These are phyloP conservation scores for Perca flavescens DNA, from an alignment of 2,113 vertebrate genomes.

Conservation along the genomic window DNA sequence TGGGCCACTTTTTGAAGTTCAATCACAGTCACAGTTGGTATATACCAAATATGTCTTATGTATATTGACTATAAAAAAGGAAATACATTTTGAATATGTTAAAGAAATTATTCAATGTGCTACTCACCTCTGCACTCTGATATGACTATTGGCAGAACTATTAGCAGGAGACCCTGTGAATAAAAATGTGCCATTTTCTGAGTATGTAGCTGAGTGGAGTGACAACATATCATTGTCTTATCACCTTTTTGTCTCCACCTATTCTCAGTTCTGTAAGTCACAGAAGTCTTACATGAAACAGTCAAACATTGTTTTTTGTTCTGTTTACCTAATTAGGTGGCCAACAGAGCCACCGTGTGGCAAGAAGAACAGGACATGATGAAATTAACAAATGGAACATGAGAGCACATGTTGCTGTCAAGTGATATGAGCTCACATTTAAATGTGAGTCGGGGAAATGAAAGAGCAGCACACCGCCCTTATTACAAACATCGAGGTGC, in stretches of 20 bases:
- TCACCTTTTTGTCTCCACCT: not conserved
- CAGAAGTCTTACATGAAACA: conserved; percentile 9
- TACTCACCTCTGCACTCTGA: conserved; percentile 62
- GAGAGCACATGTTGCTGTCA: not conserved
- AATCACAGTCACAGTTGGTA: not conserved
- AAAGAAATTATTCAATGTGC: not conserved
- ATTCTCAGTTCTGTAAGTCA: conserved; percentile 52
- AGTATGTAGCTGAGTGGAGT: not conserved
- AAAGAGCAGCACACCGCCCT: not conserved
- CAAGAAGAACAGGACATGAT: not conserved
- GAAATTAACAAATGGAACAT: not conserved
- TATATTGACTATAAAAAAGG: not conserved
- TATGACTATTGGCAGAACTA: conserved; percentile 7
- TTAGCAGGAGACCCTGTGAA: not conserved
- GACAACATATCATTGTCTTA: not conserved
- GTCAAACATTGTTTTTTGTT: not conserved
- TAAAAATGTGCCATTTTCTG: conserved; percentile 48
- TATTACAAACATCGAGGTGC: not conserved
- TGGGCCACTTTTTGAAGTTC: not conserved
- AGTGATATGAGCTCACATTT: not conserved
- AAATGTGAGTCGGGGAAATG: not conserved
- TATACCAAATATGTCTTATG: not conserved
- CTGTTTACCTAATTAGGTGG: not conserved
- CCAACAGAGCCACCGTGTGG: conserved; percentile 37
- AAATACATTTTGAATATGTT: not conserved